Conservation (phyloP, 2,888 invertebrate genomes). For the Drosophila testacea region DNA sequence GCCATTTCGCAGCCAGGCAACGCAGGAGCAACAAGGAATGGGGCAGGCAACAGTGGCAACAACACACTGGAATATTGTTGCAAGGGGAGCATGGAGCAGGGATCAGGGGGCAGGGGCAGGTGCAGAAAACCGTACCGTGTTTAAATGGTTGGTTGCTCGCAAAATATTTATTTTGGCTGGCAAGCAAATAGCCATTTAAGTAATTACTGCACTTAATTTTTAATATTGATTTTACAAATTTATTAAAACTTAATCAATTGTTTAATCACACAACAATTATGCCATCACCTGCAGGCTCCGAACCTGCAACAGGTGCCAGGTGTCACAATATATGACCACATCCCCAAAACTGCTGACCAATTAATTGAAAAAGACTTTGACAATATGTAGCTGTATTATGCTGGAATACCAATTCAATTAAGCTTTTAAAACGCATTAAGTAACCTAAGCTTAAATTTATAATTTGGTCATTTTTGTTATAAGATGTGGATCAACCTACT, state of each 20-base stretch:
- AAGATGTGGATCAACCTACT: no score
- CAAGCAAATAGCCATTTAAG: conserved; percentile 78
- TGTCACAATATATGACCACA: conserved; percentile 1
- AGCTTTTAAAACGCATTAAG: no score
- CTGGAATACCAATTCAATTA: background rate
- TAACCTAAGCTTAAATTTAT: no score
- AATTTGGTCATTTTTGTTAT: no score
- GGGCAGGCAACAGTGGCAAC: background rate
- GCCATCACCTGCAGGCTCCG: conserved; percentile 23
- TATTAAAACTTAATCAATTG: conserved; percentile 81
- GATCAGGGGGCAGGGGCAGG: background rate
- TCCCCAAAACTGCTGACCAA: background rate
- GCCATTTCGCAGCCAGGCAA: conserved; percentile 40
- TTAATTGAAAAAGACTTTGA: background rate
- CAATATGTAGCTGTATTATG: background rate
- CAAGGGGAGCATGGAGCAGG: background rate
- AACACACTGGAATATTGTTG: background rate
- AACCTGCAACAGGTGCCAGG: conserved; percentile 5
- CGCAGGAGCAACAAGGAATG: conserved; percentile 15
- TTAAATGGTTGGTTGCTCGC: conserved; percentile 74
- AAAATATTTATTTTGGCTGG: conserved; percentile 77
- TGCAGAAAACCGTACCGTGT: conserved; percentile 23
- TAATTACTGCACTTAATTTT: conserved; percentile 80
- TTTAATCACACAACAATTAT: conserved; percentile 61
- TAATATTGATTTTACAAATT: conserved; percentile 80